Conservation (phyloP, 2,888 invertebrate genomes). For the Dryococelus australis region DNA sequence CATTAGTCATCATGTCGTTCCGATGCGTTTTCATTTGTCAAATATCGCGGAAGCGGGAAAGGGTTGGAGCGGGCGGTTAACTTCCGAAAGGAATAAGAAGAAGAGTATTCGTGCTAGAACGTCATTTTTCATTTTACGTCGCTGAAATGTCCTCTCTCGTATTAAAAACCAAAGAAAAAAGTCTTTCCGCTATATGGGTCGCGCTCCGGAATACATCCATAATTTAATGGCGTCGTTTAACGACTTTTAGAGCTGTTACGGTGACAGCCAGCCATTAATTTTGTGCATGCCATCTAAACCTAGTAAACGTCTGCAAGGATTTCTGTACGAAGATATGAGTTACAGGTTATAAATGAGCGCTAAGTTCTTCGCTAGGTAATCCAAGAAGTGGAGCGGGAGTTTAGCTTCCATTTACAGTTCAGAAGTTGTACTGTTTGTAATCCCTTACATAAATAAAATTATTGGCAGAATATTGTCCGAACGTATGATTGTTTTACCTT, state of each 20-base stretch:
- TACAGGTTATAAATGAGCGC: too few relatives aligned
- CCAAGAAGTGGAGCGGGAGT: too few relatives aligned
- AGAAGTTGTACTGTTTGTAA: too few relatives aligned
- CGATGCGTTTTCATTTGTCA: neutral
- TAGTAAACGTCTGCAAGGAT: neutral
- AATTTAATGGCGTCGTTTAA: neutral
- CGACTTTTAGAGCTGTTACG: neutral
- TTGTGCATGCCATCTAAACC: neutral
- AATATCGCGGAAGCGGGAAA: neutral
- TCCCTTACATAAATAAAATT: too few relatives aligned
- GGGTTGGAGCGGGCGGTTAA: neutral
- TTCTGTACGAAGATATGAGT: too few relatives aligned
- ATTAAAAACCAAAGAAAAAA: neutral
- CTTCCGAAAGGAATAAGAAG: neutral
- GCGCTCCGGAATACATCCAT: neutral
- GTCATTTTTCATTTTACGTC: slow-evolving; percentile 8
- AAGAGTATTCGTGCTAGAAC: neutral
- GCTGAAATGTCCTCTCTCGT: neutral
- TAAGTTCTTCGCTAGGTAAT: too few relatives aligned
- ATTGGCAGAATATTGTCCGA: too few relatives aligned
- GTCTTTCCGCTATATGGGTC: neutral
- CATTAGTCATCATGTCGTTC: neutral
- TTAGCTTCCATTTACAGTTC: too few relatives aligned
- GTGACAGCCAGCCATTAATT: neutral
- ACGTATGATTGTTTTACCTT: too few relatives aligned